phyloP scores from a whole-genome alignment of 2,888 invertebrate genomes.

The Trachelus tabidus region DNA sequence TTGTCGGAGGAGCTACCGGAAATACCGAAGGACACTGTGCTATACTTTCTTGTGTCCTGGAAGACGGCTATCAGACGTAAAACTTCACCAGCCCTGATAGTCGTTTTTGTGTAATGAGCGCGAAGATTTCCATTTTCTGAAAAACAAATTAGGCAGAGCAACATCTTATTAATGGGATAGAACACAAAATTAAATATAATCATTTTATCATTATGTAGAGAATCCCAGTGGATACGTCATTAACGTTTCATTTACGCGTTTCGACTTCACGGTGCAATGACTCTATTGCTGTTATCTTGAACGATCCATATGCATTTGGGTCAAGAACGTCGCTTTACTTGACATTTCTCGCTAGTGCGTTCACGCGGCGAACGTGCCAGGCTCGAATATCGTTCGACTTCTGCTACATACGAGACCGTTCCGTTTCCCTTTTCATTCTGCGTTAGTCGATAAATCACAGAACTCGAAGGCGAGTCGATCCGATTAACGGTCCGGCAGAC shows the following conservation, averaged over 20 bases:
- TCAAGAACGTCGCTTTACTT: constrained; percentile 48
- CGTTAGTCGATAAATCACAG: not conserved
- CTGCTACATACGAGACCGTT: not conserved
- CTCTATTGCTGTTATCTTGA: constrained; percentile 22
- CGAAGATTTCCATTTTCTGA: constrained; percentile 62
- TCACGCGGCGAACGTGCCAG: not conserved
- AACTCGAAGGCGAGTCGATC: not conserved
- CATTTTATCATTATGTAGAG: not conserved
- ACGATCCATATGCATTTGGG: constrained; percentile 47
- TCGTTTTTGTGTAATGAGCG: constrained; percentile 67
- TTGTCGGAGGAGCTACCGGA: constrained; percentile 57
- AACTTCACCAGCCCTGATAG: constrained; percentile 68
- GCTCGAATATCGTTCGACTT: not conserved
- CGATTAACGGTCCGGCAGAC: not conserved
- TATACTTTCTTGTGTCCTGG: constrained; percentile 66
- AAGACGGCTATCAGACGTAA: constrained; percentile 69
- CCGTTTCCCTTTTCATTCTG: not conserved
- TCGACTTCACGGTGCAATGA: constrained; percentile 28
- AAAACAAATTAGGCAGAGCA: constrained; percentile 2
- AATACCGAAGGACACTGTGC: constrained; percentile 61
- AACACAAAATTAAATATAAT: not conserved
- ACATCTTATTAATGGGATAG: not conserved
- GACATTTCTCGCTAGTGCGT: not conserved
- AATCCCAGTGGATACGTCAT: not conserved
- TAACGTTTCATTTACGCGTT: not conserved